Conservation (phyloP, 2,113 vertebrate species). For the Raja brachyura region DNA sequence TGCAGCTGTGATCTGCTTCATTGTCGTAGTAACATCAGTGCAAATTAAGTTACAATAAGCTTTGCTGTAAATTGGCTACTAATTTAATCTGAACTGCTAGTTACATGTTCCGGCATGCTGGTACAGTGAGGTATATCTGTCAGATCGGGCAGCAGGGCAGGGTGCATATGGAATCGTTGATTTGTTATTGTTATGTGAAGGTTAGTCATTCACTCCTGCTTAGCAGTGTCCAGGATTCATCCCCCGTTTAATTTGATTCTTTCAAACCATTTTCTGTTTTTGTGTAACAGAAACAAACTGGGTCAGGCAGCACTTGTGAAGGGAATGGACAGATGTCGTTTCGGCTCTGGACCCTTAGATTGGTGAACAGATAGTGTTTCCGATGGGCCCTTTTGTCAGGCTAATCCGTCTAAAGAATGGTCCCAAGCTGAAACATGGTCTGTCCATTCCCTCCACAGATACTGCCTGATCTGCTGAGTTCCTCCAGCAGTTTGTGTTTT, state of each 20-base stretch:
- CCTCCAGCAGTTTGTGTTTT: too few species aligned
- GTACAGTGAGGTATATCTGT: constrained; percentile 23
- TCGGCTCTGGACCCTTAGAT: too few species aligned
- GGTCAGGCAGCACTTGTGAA: too few species aligned
- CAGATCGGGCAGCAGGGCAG: background rate
- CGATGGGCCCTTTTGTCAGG: too few species aligned
- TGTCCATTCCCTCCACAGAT: too few species aligned
- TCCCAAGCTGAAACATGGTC: too few species aligned
- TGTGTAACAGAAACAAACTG: too few species aligned
- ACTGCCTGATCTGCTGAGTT: too few species aligned
- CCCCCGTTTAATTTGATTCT: background rate
- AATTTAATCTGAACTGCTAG: constrained; percentile 5
- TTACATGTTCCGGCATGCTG: background rate
- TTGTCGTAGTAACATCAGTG: constrained; percentile 11
- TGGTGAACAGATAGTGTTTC: too few species aligned
- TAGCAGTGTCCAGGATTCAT: background rate
- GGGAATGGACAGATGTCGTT: too few species aligned
- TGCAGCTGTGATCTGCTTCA: constrained; percentile 2
- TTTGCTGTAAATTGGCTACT: constrained; percentile 33
- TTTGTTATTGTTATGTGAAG: background rate
- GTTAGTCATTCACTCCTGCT: background rate
- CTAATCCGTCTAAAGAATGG: too few species aligned
- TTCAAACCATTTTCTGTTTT: background rate
- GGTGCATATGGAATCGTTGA: background rate
- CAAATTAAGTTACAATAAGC: constrained; percentile 18